These are phyloP conservation scores for Trematocara macrostoma DNA, from an alignment of 2,113 vertebrate species.

Conservation along the genomic window DNA sequence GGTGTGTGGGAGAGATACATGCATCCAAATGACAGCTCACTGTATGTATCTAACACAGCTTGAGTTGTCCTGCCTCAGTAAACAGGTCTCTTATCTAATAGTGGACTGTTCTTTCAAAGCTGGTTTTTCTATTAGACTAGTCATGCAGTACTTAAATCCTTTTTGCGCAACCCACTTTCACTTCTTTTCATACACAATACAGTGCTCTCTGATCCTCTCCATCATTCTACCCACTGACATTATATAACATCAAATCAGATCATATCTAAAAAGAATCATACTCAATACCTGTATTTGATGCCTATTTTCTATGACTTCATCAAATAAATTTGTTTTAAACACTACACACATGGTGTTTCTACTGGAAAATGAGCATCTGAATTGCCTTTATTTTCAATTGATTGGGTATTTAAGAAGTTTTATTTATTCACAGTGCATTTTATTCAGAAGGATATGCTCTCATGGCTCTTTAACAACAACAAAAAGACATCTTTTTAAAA, in stretches of 20 bases:
- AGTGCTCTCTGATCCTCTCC: constrained; percentile 50
- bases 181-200: constrained; percentile 56
- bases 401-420: constrained; percentile 19
- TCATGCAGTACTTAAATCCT: constrained; percentile 58
- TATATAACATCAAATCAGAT: constrained; percentile 64
- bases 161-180: constrained; percentile 65
- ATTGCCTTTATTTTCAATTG: background rate
- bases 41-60: background rate
- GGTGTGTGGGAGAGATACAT: background rate
- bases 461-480: background rate
- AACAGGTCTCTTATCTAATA: constrained; percentile 54
- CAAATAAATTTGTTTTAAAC: background rate
- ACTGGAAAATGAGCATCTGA: background rate
- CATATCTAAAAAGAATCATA: constrained; percentile 47
- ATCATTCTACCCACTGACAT: constrained; percentile 63
- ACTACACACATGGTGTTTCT: background rate
- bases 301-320: background rate
- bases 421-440: background rate
- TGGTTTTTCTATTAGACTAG: constrained; percentile 42
- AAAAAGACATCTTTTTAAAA: background rate
- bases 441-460: background rate
- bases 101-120: constrained; percentile 34
- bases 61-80: constrained; percentile 12
- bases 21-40: background rate
- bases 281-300: constrained; percentile 28